Percentiles rank a stretch among this genome's conserved stretches.
phyloP scores from a whole-genome alignment of 2,113 vertebrate species.

The Meleagris gallopavo region DNA sequence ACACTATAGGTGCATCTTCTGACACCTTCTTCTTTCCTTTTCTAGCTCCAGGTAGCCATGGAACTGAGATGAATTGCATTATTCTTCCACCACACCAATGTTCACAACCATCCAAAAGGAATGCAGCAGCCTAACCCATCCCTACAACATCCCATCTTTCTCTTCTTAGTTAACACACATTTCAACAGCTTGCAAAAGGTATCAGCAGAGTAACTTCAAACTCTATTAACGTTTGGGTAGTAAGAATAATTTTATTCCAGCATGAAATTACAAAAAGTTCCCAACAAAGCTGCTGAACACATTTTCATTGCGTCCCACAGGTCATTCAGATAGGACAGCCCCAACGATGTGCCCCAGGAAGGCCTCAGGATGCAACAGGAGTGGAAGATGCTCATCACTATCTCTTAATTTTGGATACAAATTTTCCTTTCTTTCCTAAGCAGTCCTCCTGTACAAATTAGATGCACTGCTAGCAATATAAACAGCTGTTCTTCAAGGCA shows the following conservation, averaged over 20 bases:
- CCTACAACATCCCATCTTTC: accelerated
- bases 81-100: not conserved
- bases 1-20: not conserved
- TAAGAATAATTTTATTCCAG: not conserved
- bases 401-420: not conserved
- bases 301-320: not conserved
- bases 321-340: not conserved
- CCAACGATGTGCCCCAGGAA: not conserved
- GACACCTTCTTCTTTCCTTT: not conserved
- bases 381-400: not conserved
- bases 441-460: not conserved
- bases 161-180: not conserved
- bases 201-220: not conserved
- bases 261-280: not conserved
- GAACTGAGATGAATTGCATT: no score
- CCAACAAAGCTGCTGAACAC: not conserved
- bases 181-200: not conserved
- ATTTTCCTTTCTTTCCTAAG: not conserved
- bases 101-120: accelerated
- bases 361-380: not conserved
- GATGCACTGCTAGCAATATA: not conserved
- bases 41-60: not conserved
- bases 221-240: not conserved
- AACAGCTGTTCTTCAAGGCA: not conserved
- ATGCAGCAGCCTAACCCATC: not conserved